Conservation (phyloP, 2,888 invertebrate species). For the Drosophila helvetica region DNA sequence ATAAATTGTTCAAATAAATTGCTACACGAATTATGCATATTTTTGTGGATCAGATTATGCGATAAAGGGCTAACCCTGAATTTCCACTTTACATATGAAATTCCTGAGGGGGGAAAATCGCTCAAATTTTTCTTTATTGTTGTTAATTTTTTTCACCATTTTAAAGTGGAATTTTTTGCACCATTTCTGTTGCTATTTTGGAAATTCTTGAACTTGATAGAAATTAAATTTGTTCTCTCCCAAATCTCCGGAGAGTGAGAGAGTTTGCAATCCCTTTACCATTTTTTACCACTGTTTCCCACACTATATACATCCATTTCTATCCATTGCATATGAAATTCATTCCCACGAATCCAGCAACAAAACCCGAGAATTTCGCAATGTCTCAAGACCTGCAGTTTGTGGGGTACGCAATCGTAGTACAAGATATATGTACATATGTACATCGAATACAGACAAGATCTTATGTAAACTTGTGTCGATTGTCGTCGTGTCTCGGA, state of each 20-base stretch:
- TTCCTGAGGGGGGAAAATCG: background rate
- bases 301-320: background rate
- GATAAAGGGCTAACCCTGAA: background rate
- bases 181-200: too few relatives aligned
- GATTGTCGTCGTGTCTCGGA: conserved; percentile 63
- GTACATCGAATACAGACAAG: conserved; percentile 1
- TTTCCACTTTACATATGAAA: conserved; percentile 5
- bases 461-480: conserved; percentile 63
- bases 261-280: too few relatives aligned
- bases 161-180: too few relatives aligned
- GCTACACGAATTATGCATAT: conserved; percentile 23
- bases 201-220: too few relatives aligned
- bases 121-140: background rate
- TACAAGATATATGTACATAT: background rate
- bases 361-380: background rate
- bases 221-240: too few relatives aligned
- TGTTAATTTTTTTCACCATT: too few relatives aligned
- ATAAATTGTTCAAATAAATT: conserved; percentile 17
- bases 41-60: conserved; percentile 1
- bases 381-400: background rate
- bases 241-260: too few relatives aligned
- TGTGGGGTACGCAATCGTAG: background rate
- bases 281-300: background rate
- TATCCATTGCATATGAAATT: too few relatives aligned
- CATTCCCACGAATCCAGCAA: background rate